Evolutionary conservation across 1,140 invertebrate genomes (phyloP).

Genomic region (Macrobrachium rosenbergii): DNA sequence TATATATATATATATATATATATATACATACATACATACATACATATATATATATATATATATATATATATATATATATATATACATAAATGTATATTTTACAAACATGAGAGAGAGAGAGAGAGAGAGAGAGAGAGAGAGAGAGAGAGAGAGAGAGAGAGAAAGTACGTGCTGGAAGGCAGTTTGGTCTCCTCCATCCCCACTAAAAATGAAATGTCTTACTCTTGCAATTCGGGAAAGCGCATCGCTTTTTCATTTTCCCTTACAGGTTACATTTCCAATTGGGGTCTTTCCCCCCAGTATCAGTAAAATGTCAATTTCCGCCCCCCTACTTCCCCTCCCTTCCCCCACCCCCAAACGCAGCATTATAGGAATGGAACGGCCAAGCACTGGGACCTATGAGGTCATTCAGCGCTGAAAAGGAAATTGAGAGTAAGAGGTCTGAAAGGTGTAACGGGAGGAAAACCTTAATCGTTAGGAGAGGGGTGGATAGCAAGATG

Average conservation of each 20-base stretch:
- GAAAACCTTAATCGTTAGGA: too few relatives aligned
- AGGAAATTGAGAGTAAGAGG: too few relatives aligned
- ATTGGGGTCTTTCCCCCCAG: not conserved
- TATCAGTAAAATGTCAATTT: too few relatives aligned
- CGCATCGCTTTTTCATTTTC: not conserved
- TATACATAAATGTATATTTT: not conserved
- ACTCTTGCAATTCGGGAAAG: too few relatives aligned
- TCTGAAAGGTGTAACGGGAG: too few relatives aligned
- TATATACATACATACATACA: slow-evolving; percentile 6
- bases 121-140: slow-evolving; percentile 34
- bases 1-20: too few relatives aligned
- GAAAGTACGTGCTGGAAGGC: not conserved
- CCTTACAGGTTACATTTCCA: not conserved
- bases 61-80: not conserved
- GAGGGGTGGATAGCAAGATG: too few relatives aligned
- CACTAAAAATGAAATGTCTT: not conserved
- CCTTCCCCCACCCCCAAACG: not conserved
- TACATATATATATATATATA: not conserved
- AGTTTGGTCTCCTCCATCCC: not conserved
- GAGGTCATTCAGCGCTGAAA: too few relatives aligned
- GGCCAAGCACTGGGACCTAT: too few relatives aligned
- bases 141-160: slow-evolving; percentile 10
- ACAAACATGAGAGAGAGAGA: slow-evolving; percentile 3
- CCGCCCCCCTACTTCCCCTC: not conserved
- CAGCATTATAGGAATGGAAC: too few relatives aligned